A percentile compares a stretch with the other conserved stretches of the same genome.
phyloP scores from a whole-genome alignment of 2,113 vertebrate genomes.

The Sinocyclocheilus anshuiensis region DNA sequence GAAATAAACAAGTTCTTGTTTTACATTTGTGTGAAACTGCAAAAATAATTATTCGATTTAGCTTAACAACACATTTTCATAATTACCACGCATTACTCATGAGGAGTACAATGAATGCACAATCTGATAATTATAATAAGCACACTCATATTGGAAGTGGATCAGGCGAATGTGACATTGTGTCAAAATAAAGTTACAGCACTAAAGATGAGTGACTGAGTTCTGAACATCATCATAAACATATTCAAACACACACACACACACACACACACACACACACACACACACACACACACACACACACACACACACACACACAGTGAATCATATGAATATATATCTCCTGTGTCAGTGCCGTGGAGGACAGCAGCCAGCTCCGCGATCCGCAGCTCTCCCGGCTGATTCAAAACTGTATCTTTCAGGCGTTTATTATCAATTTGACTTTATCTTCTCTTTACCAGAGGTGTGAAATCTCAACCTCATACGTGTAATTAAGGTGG shows the following conservation, averaged over 20 bases:
- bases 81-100: slow-evolving; percentile 54
- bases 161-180: slow-evolving; percentile 29
- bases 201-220: slow-evolving; percentile 41
- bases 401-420: slow-evolving; percentile 55
- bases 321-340: slow-evolving; percentile 61
- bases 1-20: background rate
- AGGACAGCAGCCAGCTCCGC: slow-evolving; percentile 14
- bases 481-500: slow-evolving; percentile 62
- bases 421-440: slow-evolving; percentile 62
- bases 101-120: slow-evolving; percentile 38
- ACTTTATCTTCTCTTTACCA: slow-evolving; percentile 59
- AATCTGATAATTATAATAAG: slow-evolving; percentile 54
- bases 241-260: slow-evolving; percentile 21
- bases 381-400: slow-evolving; percentile 34
- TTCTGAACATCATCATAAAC: slow-evolving; percentile 30
- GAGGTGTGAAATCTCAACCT: slow-evolving; percentile 59
- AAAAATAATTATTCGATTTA: slow-evolving; percentile 3
- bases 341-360: slow-evolving; percentile 36
- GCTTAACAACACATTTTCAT: slow-evolving; percentile 34
- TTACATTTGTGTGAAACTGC: slow-evolving; percentile 35
- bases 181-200: slow-evolving; percentile 53
- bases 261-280: background rate
- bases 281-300: background rate
- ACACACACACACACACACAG: background rate
- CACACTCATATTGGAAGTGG: slow-evolving; percentile 20